Evolutionary conservation across 2,797 vertebrate genomes (phyloP).

Genomic region (Cirrhinus mrigala): DNA sequence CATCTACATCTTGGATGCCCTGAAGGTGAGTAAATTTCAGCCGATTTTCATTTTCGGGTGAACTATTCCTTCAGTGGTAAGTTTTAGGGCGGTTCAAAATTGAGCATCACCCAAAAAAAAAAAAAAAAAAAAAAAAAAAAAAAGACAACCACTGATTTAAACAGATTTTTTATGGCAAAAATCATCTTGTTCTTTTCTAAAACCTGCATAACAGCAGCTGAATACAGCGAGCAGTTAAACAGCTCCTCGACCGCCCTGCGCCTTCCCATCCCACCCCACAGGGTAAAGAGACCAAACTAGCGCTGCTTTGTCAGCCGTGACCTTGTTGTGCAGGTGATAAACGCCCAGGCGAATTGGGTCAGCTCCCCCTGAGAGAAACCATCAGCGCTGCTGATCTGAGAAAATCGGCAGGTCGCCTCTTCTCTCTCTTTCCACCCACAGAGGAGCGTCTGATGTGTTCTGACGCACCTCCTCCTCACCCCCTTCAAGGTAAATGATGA

Average conservation of each 20-base stretch:
- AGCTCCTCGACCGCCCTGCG: not conserved
- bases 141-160: not conserved
- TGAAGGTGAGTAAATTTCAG: not conserved
- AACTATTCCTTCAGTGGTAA: not conserved
- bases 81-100: not conserved
- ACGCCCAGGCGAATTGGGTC: slow-evolving; percentile 54
- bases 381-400: slow-evolving; percentile 55
- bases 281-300: slow-evolving; percentile 33
- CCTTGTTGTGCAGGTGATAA: slow-evolving; percentile 62
- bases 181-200: not conserved
- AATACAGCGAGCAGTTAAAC: not conserved
- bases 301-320: slow-evolving; percentile 49
- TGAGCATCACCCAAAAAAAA: not conserved
- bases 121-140: too few species aligned
- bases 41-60: not conserved
- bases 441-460: slow-evolving; percentile 33
- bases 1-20: not conserved
- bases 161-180: not conserved
- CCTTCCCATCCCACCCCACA: slow-evolving; percentile 4
- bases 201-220: not conserved
- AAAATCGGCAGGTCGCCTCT: slow-evolving; percentile 45
- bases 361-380: slow-evolving; percentile 53
- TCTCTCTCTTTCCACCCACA: slow-evolving; percentile 27
- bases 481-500: slow-evolving; percentile 49
- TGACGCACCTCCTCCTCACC: slow-evolving; percentile 17